These are phyloP conservation scores for Agonopterix heracliana DNA, from an alignment of 2,888 invertebrate genomes.

Conservation along the genomic window DNA sequence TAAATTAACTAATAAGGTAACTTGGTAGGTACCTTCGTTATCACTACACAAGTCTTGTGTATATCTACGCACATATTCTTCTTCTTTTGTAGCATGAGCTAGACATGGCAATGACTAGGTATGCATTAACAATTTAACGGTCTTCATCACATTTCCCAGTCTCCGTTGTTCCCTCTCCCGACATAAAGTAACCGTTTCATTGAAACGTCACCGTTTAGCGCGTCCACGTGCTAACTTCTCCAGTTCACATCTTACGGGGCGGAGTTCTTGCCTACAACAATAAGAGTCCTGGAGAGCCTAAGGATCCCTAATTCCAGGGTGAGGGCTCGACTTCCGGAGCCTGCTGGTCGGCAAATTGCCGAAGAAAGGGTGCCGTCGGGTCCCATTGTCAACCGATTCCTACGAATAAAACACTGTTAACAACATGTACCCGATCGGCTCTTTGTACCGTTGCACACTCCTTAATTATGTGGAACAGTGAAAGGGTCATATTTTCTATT, in stretches of 20 bases:
- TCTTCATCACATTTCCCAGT: constrained; percentile 1
- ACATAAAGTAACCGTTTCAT: constrained; percentile 9
- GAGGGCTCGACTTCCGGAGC: constrained; percentile 63
- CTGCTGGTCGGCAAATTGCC: constrained; percentile 68
- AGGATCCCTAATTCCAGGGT: constrained; percentile 63
- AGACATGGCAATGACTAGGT: not conserved
- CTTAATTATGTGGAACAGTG: constrained; percentile 72
- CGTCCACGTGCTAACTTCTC: constrained; percentile 60
- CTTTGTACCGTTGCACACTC: constrained; percentile 66
- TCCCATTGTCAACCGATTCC: constrained; percentile 70
- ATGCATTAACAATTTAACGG: not conserved
- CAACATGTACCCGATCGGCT: constrained; percentile 66
- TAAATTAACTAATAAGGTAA: no score
- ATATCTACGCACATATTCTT: no score
- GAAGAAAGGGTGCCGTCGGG: constrained; percentile 64
- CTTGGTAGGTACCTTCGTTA: no score
- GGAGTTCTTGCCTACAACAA: constrained; percentile 54
- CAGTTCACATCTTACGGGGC: constrained; percentile 52
- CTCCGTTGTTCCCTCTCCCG: not conserved
- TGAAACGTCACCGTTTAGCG: constrained; percentile 21
- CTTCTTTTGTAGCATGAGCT: not conserved
- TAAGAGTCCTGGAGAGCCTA: constrained; percentile 57
- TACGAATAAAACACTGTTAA: constrained; percentile 67
- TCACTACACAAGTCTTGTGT: no score
- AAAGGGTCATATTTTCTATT: constrained; percentile 76